Base-by-base conservation (phyloP, 2,797 vertebrate genomes). In the Coregonus suidteri region DNA sequence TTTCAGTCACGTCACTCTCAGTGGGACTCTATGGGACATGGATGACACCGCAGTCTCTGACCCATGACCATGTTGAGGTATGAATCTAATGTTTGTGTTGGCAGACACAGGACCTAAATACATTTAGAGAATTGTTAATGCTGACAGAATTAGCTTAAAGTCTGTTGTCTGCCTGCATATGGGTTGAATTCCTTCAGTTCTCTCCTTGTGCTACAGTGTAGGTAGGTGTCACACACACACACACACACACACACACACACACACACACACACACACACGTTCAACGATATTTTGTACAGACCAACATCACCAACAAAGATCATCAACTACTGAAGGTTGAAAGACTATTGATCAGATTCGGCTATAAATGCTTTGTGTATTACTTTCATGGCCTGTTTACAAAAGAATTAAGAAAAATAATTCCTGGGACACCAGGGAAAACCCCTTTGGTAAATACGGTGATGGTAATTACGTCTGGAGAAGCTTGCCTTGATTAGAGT, bases 401-500 rank as follows among this genome's bases (percentile, higher is more conserved):
- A 66, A 34, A 15, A 34, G 11, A 31, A 66, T 4, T 66, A 66
- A 14, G 30, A 14, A 14, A 66, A 31, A 5, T 13, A 31, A 31
- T 66, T 66, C 64, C 64, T 66, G 30, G 64, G 64, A 66, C 30
- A 66, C 64, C 64, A 66, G 64, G 25, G 64, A 66, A 34, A 66
- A 66, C 25, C 25, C 9, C 82, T 66, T 72, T 69, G 68, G 75
- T 73, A 79, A 79, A 77, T 74, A 81, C 47, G 75, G 56, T 82
- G 64, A 74, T 13, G 64, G 72, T 34, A 82, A 84, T 86, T 86
- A 68, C 68, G 75, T 77, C 47, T 64, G 73, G 65, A 78, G 79
- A 68, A 77, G 75, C 72, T 75, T 16, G 64, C 47, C 73, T 83
- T 85, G 77, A 91, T 88, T 77, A 84, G 79, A 25, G 25, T 70